These are phyloP conservation scores for Diarsia rubi DNA, from an alignment of 2,888 invertebrate genomes.

Conservation along the genomic window DNA sequence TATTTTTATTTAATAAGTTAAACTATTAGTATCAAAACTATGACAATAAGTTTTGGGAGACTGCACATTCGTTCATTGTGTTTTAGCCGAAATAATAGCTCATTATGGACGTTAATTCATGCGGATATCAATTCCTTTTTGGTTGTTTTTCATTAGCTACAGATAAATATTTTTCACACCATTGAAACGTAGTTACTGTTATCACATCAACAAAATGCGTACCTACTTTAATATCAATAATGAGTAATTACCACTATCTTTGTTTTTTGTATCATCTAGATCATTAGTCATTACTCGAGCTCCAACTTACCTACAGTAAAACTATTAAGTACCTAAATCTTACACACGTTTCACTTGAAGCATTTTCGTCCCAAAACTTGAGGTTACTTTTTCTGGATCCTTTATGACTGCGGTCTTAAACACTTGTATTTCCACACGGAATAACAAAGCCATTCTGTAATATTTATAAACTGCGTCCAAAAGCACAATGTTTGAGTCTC, in stretches of 20 bases:
- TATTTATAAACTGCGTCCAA: conserved; percentile 81
- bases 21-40: neutral
- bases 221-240: conserved; percentile 71
- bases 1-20: conserved; percentile 16
- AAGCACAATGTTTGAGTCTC: conserved; percentile 77
- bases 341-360: conserved; percentile 85
- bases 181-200: conserved; percentile 82
- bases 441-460: conserved; percentile 76
- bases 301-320: conserved; percentile 80
- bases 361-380: conserved; percentile 83
- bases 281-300: conserved; percentile 75
- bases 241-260: conserved; percentile 73
- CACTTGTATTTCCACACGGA: conserved; percentile 75
- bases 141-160: conserved; percentile 72
- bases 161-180: conserved; percentile 75
- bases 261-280: conserved; percentile 77
- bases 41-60: neutral
- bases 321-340: conserved; percentile 80
- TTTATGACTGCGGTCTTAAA: conserved; percentile 73
- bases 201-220: conserved; percentile 71
- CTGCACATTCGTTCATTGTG: neutral
- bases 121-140: conserved; percentile 58
- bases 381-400: conserved; percentile 72
- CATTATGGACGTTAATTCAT: neutral
- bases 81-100: neutral